phyloP scores from a whole-genome alignment of 2,888 invertebrate genomes.

The Pheosia gnoma region DNA sequence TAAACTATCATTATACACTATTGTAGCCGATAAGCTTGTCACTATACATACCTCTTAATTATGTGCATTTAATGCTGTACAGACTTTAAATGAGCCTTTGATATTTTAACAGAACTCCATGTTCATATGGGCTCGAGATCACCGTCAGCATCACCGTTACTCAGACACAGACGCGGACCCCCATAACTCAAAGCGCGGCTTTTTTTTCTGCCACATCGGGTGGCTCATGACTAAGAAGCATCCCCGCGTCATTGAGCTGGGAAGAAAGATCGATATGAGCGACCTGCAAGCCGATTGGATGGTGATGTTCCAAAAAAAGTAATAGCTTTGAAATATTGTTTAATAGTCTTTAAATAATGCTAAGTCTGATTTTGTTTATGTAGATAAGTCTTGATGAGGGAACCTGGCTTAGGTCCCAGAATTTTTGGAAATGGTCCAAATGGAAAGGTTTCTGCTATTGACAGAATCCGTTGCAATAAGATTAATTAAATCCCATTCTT shows the following conservation, averaged over 20 bases:
- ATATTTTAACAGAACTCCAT: slow-evolving; percentile 85
- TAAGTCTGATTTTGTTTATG: no score
- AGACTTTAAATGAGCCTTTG: no score
- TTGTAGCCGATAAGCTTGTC: no score
- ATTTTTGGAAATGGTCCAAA: no score
- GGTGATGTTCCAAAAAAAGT: slow-evolving; percentile 91
- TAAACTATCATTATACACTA: no score
- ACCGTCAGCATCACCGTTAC: slow-evolving; percentile 92
- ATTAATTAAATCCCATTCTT: no score
- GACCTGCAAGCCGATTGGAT: slow-evolving; percentile 89
- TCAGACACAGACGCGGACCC: slow-evolving; percentile 89
- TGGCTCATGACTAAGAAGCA: slow-evolving; percentile 93
- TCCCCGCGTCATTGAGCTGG: slow-evolving; percentile 88
- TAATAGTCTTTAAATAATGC: background rate
- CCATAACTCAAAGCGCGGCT: slow-evolving; percentile 91
- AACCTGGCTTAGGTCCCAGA: no score
- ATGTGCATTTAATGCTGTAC: no score
- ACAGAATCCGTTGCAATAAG: no score
- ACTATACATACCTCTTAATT: no score
- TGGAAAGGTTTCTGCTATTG: no score
- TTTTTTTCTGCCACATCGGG: slow-evolving; percentile 95
- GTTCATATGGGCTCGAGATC: slow-evolving; percentile 92
- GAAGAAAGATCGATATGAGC: slow-evolving; percentile 88
- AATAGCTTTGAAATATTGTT: slow-evolving; percentile 31
- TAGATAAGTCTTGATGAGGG: background rate